phyloP scores from a whole-genome alignment of 2,113 vertebrate genomes.

The Leptobrachium leishanense region DNA sequence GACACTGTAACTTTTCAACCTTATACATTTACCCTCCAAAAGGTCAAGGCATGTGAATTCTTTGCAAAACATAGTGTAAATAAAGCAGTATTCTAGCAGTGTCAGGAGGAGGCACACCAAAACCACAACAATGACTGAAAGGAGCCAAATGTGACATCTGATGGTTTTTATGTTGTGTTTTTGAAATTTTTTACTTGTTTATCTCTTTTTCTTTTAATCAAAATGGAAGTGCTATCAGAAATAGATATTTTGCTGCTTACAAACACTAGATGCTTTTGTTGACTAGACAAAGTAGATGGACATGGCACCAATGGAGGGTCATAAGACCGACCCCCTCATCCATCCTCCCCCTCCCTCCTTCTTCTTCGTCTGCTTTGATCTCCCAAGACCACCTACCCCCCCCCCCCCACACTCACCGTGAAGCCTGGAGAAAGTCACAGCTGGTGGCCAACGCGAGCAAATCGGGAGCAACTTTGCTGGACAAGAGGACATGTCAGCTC shows the following conservation, averaged over 20 bases:
- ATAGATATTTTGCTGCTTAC: neutral
- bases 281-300: no score
- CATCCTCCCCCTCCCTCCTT: neutral
- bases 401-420: neutral
- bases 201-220: neutral
- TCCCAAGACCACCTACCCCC: neutral
- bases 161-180: no score
- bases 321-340: neutral
- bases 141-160: no score
- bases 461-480: constrained; percentile 27
- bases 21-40: no score
- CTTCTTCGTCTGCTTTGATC: neutral
- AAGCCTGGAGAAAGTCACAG: constrained; percentile 15
- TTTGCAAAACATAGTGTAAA: no score
- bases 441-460: constrained; percentile 19
- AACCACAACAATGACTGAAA: no score
- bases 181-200: neutral
- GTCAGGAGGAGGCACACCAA: no score
- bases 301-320: neutral
- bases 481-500: constrained; percentile 18
- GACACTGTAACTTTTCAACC: no score
- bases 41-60: no score
- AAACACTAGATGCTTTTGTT: neutral
- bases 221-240: constrained; percentile 8
- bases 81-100: no score